A percentile compares a stretch with the other conserved stretches of the same genome.
Conservation (phyloP, 2,113 vertebrate species). For the Neomonachus schauinslandi region DNA sequence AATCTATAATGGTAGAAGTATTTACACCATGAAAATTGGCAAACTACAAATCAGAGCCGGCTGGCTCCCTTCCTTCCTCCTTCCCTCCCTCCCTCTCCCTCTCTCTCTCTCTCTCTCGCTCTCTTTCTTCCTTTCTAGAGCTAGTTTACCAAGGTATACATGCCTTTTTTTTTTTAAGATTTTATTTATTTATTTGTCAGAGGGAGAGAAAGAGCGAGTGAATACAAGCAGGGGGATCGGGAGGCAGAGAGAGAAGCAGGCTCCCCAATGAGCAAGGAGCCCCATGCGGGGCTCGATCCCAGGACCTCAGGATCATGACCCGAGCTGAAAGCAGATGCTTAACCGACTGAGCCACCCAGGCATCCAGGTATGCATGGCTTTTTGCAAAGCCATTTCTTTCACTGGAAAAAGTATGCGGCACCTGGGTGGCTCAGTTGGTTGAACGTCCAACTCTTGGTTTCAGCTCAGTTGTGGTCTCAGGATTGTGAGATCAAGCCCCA, state of each 20-base stretch:
- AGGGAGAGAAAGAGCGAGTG: too few relatives aligned
- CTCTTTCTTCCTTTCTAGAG: neutral
- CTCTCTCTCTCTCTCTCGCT: too few relatives aligned
- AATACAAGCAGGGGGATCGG: too few relatives aligned
- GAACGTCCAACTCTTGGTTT: neutral
- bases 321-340: too few relatives aligned
- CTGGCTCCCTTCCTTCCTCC: neutral
- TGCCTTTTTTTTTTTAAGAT: neutral
- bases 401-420: neutral
- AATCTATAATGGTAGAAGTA: neutral
- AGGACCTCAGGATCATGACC: too few relatives aligned
- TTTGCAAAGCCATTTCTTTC: neutral
- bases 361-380: neutral
- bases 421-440: neutral
- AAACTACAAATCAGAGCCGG: neutral
- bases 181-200: too few relatives aligned
- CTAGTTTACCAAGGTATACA: neutral
- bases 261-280: too few relatives aligned
- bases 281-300: too few relatives aligned
- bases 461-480: neutral
- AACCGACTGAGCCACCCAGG: too few relatives aligned
- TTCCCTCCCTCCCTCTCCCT: neutral
- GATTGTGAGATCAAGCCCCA: neutral
- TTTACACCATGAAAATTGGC: neutral
- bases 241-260: too few relatives aligned